Conservation (phyloP, 2,888 invertebrate species). For the Drosophila greeni region DNA sequence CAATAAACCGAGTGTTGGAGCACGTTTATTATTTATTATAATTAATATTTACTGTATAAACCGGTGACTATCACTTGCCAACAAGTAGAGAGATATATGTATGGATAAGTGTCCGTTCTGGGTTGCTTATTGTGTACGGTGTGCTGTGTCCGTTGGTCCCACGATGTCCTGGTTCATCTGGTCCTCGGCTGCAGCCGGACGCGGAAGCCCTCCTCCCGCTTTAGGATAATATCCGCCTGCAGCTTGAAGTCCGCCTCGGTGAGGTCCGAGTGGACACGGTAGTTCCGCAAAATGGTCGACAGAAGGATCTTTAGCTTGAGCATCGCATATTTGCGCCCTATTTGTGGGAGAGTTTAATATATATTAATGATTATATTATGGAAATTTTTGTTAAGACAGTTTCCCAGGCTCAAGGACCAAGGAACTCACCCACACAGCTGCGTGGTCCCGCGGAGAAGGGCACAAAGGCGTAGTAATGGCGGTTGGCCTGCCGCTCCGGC, state of each 20-base stretch:
- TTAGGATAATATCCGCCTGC: conserved; percentile 88
- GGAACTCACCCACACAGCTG: conserved; percentile 85
- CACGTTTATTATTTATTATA: conserved; percentile 48
- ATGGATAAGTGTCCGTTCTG: conserved; percentile 47
- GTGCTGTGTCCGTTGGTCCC: conserved; percentile 14
- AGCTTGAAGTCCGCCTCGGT: conserved; percentile 85
- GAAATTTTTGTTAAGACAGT: neutral
- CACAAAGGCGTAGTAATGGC: conserved; percentile 89
- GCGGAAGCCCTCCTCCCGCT: conserved; percentile 87
- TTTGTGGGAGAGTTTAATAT: neutral
- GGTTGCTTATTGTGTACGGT: conserved; percentile 23
- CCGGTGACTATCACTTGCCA: conserved; percentile 68
- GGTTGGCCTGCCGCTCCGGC: conserved; percentile 86
- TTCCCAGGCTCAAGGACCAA: neutral
- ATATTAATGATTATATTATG: neutral
- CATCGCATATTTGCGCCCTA: conserved; percentile 90
- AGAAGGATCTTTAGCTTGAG: conserved; percentile 88
- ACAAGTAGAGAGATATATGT: conserved; percentile 41
- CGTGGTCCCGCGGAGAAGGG: conserved; percentile 91
- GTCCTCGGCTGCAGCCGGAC: conserved; percentile 82
- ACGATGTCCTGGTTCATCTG: conserved; percentile 21
- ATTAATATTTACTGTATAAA: conserved; percentile 57
- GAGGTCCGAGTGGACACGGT: conserved; percentile 84
- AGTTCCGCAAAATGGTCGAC: conserved; percentile 86
- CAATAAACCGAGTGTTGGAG: conserved; percentile 42